Evolutionary conservation across 2,797 vertebrate species (phyloP).

Genomic region (Phataginus tricuspis): DNA sequence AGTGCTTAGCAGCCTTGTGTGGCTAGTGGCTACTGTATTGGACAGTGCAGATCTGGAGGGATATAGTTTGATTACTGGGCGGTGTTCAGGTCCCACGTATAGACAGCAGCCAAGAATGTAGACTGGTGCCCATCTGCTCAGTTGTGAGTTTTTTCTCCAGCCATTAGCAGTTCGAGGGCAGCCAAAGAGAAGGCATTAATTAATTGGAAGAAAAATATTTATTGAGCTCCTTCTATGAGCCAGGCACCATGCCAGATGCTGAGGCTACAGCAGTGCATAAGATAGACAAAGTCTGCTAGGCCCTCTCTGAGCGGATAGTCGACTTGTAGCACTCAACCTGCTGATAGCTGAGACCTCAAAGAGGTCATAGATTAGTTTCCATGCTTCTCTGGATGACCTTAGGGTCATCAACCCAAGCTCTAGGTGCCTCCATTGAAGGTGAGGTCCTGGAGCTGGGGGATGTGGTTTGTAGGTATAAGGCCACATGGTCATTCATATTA

Average conservation of each 20-base stretch:
- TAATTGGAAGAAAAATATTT: background rate
- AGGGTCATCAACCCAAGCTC: background rate
- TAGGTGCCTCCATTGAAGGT: background rate
- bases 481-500: background rate
- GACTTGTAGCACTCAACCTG: background rate
- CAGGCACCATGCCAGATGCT: background rate
- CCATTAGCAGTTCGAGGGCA: background rate
- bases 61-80: too few species aligned
- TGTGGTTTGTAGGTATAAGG: background rate
- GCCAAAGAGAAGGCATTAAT: background rate
- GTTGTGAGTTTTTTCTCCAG: background rate
- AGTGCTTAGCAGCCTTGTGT: too few species aligned
- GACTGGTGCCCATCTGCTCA: background rate
- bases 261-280: background rate
- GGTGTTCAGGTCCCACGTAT: background rate
- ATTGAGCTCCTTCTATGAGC: background rate
- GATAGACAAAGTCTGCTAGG: background rate
- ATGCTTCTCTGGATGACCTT: background rate
- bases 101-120: background rate
- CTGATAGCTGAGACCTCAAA: background rate
- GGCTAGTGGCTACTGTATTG: rapidly evolving
- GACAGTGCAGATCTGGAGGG: background rate
- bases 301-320: too few species aligned
- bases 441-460: background rate
- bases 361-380: too few species aligned